These are phyloP conservation scores for Capromys pilorides DNA, from an alignment of 2,797 vertebrate genomes.

Conservation along the genomic window DNA sequence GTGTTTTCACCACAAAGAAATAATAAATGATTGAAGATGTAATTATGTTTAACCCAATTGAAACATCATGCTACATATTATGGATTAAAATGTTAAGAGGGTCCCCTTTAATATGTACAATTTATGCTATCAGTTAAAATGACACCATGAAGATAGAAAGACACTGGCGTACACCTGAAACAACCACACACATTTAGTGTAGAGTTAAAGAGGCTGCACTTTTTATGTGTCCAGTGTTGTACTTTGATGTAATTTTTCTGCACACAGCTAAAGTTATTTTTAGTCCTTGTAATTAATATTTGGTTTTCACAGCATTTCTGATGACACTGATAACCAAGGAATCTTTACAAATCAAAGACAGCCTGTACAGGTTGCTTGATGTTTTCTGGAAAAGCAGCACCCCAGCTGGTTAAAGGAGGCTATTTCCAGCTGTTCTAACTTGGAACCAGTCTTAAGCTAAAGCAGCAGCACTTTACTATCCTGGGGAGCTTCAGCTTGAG, in stretches of 20 bases:
- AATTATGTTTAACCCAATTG: background rate
- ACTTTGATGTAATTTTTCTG: background rate
- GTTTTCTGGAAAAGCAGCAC: conserved; percentile 45
- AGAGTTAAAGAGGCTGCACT: background rate
- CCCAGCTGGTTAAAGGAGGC: conserved; percentile 54
- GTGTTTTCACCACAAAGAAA: background rate
- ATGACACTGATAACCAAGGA: background rate
- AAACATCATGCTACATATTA: background rate
- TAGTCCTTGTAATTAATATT: conserved; percentile 57
- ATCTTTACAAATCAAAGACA: conserved; percentile 39
- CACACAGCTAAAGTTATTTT: conserved; percentile 37
- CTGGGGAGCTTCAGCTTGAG: conserved; percentile 51
- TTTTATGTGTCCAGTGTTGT: background rate
- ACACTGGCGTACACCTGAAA: background rate
- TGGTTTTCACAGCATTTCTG: conserved; percentile 48
- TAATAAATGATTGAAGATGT: background rate
- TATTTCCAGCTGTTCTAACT: conserved; percentile 64
- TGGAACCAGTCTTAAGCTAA: conserved; percentile 53
- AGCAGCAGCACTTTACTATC: conserved; percentile 42
- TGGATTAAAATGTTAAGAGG: background rate
- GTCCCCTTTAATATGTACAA: background rate
- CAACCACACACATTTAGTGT: background rate
- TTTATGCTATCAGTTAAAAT: background rate
- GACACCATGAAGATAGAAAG: background rate
- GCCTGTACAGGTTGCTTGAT: conserved; percentile 47